Percentiles rank a stretch among this genome's conserved stretches.
Conservation (phyloP, 2,113 vertebrate species). For the Passer montanus region DNA sequence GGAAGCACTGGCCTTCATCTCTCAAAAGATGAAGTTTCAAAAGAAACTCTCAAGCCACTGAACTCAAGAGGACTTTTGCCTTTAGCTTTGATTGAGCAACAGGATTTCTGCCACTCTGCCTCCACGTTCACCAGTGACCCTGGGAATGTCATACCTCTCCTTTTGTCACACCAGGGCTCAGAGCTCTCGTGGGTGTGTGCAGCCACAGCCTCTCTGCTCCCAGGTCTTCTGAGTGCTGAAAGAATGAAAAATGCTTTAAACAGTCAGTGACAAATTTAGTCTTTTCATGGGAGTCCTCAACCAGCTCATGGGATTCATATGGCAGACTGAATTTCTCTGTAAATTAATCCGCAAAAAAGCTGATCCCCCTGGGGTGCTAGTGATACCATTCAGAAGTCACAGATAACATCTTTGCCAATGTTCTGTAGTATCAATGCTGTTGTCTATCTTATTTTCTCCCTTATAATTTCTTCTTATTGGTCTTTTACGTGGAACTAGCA, state of each 20-base stretch:
- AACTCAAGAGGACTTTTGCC: background rate
- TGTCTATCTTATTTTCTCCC: slow-evolving; percentile 21
- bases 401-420: slow-evolving; percentile 41
- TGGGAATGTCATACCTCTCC: background rate
- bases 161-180: background rate
- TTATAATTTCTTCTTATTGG: slow-evolving; percentile 54
- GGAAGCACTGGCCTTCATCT: background rate
- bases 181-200: background rate
- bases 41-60: background rate
- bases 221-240: background rate
- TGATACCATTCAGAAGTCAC: slow-evolving; percentile 17
- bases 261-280: background rate
- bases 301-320: background rate
- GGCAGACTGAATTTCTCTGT: slow-evolving; percentile 7
- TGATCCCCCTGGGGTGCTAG: background rate
- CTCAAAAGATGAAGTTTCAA: no score
- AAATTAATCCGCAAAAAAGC: slow-evolving; percentile 32
- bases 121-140: background rate
- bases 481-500: slow-evolving; percentile 67
- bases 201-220: background rate
- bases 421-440: background rate
- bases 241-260: background rate
- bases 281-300: background rate
- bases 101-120: background rate
- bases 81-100: background rate